A percentile compares a stretch with the other conserved stretches of the same genome.
Evolutionary conservation across 2,888 invertebrate species (phyloP).

Genomic region (Xestia c-nigrum): DNA sequence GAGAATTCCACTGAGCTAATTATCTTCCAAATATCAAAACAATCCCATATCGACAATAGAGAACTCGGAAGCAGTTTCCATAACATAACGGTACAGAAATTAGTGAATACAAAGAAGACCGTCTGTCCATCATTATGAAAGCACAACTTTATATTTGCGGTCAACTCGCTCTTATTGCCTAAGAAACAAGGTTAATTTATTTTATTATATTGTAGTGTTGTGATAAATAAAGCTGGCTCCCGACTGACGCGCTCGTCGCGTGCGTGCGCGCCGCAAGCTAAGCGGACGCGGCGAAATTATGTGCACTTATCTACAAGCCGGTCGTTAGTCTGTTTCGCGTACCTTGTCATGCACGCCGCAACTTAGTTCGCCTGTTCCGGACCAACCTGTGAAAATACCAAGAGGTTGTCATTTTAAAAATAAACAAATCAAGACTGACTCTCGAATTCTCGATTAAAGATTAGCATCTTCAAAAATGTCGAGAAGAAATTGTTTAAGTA

Average conservation of each 20-base stretch:
- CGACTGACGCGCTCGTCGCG: constrained; percentile 82
- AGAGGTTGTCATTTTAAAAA: constrained; percentile 3
- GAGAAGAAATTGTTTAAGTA: constrained; percentile 21
- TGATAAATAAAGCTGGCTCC: constrained; percentile 75
- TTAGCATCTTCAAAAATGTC: constrained; percentile 21
- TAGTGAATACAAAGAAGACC: constrained; percentile 76
- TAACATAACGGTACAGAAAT: constrained; percentile 83
- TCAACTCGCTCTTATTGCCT: constrained; percentile 59
- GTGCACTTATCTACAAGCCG: constrained; percentile 83
- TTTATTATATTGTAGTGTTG: constrained; percentile 61
- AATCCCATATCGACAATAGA: constrained; percentile 71
- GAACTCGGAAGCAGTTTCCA: constrained; percentile 83
- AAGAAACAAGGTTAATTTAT: constrained; percentile 68
- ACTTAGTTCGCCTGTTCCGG: constrained; percentile 56
- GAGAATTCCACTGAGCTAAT: constrained; percentile 55
- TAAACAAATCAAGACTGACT: neutral
- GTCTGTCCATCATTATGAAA: constrained; percentile 74
- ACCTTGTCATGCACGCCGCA: constrained; percentile 76
- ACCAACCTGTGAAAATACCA: constrained; percentile 29
- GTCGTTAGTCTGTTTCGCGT: constrained; percentile 81
- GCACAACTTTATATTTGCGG: constrained; percentile 56
- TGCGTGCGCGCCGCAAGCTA: constrained; percentile 86
- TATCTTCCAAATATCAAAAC: constrained; percentile 66
- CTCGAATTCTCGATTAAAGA: constrained; percentile 32
- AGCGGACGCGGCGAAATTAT: constrained; percentile 87